Conservation (phyloP, 2,888 invertebrate genomes). For the Lomographa bimaculata region DNA sequence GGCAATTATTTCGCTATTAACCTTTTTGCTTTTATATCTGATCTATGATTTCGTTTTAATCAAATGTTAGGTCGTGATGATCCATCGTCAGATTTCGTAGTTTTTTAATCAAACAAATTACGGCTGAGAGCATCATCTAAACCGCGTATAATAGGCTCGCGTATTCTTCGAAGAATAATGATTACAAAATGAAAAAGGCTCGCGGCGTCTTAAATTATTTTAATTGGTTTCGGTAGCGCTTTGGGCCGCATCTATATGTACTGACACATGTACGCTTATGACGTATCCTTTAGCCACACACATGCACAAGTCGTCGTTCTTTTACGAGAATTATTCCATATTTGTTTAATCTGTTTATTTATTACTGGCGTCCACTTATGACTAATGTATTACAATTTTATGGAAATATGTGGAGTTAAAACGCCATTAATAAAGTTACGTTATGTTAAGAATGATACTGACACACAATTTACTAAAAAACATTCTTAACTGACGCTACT, state of each 20-base stretch:
- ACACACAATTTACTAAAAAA: too few relatives aligned
- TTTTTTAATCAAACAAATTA: slow-evolving; percentile 67
- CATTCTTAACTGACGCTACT: too few relatives aligned
- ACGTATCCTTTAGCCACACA: slow-evolving; percentile 12
- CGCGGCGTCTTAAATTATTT: slow-evolving; percentile 81
- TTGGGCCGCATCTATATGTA: slow-evolving; percentile 54
- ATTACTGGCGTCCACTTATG: slow-evolving; percentile 31
- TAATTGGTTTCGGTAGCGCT: slow-evolving; percentile 83
- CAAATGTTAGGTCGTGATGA: slow-evolving; percentile 29
- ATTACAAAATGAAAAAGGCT: slow-evolving; percentile 80
- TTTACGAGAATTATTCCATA: slow-evolving; percentile 19
- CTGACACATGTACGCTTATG: slow-evolving; percentile 42
- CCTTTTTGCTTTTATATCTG: slow-evolving; percentile 20
- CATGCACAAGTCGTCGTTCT: slow-evolving; percentile 6
- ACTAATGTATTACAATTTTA: slow-evolving; percentile 14
- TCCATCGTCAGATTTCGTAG: slow-evolving; percentile 24
- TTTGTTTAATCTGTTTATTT: slow-evolving; percentile 47
- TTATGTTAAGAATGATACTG: background rate
- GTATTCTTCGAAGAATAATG: slow-evolving; percentile 77
- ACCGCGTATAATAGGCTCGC: slow-evolving; percentile 76
- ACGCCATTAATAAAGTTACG: background rate
- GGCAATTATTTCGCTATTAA: slow-evolving; percentile 11
- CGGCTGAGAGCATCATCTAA: slow-evolving; percentile 69
- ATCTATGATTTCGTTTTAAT: slow-evolving; percentile 27
- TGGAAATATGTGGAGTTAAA: slow-evolving; percentile 12